These are phyloP conservation scores for Catharus bicknelli DNA, from an alignment of 2,113 vertebrate species.

Conservation along the genomic window DNA sequence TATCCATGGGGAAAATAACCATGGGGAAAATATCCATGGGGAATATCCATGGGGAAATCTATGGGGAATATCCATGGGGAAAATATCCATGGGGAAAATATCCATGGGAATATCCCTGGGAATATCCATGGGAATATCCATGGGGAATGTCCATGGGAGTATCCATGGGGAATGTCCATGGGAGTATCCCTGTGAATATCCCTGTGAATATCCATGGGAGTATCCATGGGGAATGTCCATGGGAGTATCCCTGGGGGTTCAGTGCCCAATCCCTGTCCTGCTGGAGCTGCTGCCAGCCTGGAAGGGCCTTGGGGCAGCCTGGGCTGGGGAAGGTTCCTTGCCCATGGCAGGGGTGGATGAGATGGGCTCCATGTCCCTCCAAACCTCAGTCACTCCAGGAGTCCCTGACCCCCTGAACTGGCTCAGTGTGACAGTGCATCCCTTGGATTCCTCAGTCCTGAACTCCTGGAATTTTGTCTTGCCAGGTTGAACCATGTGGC, in stretches of 20 bases:
- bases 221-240: too few relatives aligned
- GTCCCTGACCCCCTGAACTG: neutral
- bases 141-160: neutral
- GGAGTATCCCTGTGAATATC: neutral
- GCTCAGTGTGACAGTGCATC: rapidly evolving
- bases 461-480: neutral
- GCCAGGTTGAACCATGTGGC: slow-evolving; percentile 91
- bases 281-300: neutral
- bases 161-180: neutral
- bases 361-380: neutral
- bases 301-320: neutral
- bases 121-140: neutral
- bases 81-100: too few relatives aligned
- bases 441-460: rapidly evolving
- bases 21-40: too few relatives aligned
- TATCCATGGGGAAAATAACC: too few relatives aligned
- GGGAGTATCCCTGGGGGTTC: too few relatives aligned
- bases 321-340: neutral
- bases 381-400: rapidly evolving
- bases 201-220: too few relatives aligned
- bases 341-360: neutral
- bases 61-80: too few relatives aligned
- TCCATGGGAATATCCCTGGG: neutral
- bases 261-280: neutral
- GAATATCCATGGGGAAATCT: too few relatives aligned